These are phyloP conservation scores for Geothlypis trichas DNA, from an alignment of 2,113 vertebrate genomes.

Conservation along the genomic window DNA sequence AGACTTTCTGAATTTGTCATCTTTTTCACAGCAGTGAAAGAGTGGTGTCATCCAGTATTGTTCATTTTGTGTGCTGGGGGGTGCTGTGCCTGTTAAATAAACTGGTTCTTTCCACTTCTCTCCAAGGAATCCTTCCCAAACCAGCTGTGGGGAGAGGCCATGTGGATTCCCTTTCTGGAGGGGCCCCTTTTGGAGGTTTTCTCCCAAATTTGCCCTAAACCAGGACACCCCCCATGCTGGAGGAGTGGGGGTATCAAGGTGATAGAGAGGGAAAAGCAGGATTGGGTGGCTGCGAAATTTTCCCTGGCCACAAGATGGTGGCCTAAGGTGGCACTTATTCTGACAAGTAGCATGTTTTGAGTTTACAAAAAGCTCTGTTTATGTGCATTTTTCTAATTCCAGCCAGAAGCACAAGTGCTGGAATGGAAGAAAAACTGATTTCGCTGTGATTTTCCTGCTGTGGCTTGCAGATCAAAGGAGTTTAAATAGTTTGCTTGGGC, in stretches of 20 bases:
- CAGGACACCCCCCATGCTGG: accelerated
- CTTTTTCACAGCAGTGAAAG: no score
- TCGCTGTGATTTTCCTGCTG: background rate
- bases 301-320: constrained; percentile 58
- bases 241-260: accelerated
- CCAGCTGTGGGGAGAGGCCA: no score
- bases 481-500: background rate
- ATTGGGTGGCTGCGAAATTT: background rate
- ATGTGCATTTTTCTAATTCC: background rate
- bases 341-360: accelerated
- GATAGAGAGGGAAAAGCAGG: background rate
- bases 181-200: no score
- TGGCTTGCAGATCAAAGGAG: background rate
- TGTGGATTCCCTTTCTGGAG: no score
- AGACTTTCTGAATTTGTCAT: no score
- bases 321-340: background rate
- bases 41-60: no score
- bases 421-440: background rate
- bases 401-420: background rate
- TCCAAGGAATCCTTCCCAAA: no score
- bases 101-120: no score
- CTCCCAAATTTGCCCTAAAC: no score
- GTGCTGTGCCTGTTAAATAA: no score
- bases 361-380: background rate
- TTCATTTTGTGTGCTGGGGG: no score